These are phyloP conservation scores for Eulimnadia texana DNA, from an alignment of 1,140 invertebrate species.

Conservation along the genomic window DNA sequence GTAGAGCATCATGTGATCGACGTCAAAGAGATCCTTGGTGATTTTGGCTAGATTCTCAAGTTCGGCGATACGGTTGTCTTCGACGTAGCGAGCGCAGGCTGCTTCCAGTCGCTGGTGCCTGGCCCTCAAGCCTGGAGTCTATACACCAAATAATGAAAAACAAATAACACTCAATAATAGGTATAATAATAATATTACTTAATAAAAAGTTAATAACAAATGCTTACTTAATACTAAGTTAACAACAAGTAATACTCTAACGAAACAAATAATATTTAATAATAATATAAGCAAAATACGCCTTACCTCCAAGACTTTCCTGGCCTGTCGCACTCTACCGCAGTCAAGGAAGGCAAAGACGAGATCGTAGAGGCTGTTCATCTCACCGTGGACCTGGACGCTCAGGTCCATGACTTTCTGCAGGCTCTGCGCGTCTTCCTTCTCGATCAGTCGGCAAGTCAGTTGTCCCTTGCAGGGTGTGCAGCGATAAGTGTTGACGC, in stretches of 20 bases:
- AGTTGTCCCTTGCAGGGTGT: slow-evolving; percentile 57
- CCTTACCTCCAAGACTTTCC: slow-evolving; percentile 55
- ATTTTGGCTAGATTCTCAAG: slow-evolving; percentile 56
- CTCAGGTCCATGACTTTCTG: slow-evolving; percentile 63
- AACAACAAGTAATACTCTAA: not conserved
- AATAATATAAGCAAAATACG: not conserved
- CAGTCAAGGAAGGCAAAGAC: slow-evolving; percentile 65
- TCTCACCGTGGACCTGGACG: slow-evolving; percentile 58
- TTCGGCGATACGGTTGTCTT: slow-evolving; percentile 45
- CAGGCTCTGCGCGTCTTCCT: slow-evolving; percentile 56
- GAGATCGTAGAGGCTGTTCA: slow-evolving; percentile 64
- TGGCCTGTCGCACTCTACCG: slow-evolving; percentile 53
- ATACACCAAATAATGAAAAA: not conserved
- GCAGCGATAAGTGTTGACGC: slow-evolving; percentile 41
- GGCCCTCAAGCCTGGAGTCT: slow-evolving; percentile 50
- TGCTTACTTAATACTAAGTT: not conserved
- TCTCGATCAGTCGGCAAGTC: slow-evolving; percentile 49
- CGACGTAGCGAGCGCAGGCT: slow-evolving; percentile 39
- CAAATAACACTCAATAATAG: not conserved
- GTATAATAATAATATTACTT: not conserved
- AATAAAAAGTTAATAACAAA: not conserved
- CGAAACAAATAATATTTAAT: not conserved
- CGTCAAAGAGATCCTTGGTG: slow-evolving; percentile 53
- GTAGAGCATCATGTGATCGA: slow-evolving; percentile 57
- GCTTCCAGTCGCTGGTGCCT: slow-evolving; percentile 38